Evolutionary conservation across 2,113 vertebrate genomes (phyloP), one percentile per base, ranked within the genome.

Genomic region (Lepus timidus): DNA sequence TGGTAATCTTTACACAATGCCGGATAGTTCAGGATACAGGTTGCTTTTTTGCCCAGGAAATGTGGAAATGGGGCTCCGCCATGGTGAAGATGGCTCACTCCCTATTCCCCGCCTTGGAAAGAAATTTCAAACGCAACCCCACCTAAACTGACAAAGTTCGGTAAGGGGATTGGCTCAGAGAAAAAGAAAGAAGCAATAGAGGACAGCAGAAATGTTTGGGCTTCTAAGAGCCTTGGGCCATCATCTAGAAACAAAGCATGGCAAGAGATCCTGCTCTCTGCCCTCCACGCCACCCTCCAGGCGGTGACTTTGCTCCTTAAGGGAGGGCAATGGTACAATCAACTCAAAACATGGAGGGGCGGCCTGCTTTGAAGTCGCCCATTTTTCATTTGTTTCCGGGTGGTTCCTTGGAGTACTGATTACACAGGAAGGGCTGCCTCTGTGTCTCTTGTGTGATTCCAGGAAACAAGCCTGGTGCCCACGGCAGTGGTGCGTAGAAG

Each of bases 111-210:
- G 25, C 0, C 87, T 23, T 85, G 17, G 71, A 74, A 75, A 95
- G 78, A 95, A 91, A 91, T 82, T 75, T 78, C 74, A 1, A 31
- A 83, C 0, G 94, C 22, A 49, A 17, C 88, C 58, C 49, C 74
- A 79, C 58, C 27, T 55, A 51, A 81, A 90, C 36, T 62, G 51
- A 71, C 68, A 85, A 80, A 87, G 79, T 33, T 93, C 61, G 94
- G 70, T 88, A 86, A 93, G 67, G 62, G 81, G 74, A 89, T 5
- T 6, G 44, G 80, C 82, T 92, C 88, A 78, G 55, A 95, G 71
- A 70, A 62, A 82, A 76, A n/a, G 3, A 78, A 89, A 44, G 27
- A 49, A 78, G 58, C 23, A 70, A 85, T 36, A 22, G n/a, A 44
- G 31, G 44, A 84, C 23, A 65, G 49, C 81, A 52, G 52, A 85